These are phyloP conservation scores for Dipus sagitta DNA, from an alignment of 2,797 vertebrate genomes.

Conservation along the genomic window DNA sequence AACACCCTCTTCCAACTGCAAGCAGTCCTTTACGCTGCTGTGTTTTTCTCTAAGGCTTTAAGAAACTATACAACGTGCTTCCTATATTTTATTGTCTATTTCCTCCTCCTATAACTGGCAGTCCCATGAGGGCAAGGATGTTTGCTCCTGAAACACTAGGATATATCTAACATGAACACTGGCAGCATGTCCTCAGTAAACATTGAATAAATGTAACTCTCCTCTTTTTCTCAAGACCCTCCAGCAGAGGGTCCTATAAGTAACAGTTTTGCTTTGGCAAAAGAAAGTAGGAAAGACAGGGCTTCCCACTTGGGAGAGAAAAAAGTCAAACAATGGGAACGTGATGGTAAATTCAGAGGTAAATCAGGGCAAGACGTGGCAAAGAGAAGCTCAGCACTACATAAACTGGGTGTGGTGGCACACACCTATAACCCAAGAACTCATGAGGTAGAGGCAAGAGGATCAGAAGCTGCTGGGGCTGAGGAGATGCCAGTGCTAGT, in stretches of 20 bases:
- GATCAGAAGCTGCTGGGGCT: too few species aligned
- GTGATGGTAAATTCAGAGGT: slow-evolving; percentile 18
- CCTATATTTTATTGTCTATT: not conserved
- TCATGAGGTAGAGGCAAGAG: too few species aligned
- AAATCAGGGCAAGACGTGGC: slow-evolving; percentile 21
- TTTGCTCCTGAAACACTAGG: not conserved
- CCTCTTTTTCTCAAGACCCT: not conserved
- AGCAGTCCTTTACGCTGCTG: not conserved
- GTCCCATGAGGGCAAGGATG: not conserved
- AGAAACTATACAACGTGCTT: not conserved
- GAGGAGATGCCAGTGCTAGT: too few species aligned
- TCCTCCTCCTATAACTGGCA: not conserved
- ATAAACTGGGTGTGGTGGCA: too few species aligned
- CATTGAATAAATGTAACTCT: not conserved
- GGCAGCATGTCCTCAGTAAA: not conserved
- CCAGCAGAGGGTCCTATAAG: not conserved
- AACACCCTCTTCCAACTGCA: not conserved
- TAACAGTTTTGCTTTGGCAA: slow-evolving; percentile 2
- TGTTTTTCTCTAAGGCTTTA: not conserved
- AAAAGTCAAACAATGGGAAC: not conserved
- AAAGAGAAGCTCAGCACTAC: not conserved
- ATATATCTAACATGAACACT: not conserved
- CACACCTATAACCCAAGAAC: too few species aligned
- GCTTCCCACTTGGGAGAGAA: not conserved
- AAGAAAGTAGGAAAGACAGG: not conserved